Base-by-base conservation (phyloP, 2,113 vertebrate genomes). In the Mobula hypostoma region DNA sequence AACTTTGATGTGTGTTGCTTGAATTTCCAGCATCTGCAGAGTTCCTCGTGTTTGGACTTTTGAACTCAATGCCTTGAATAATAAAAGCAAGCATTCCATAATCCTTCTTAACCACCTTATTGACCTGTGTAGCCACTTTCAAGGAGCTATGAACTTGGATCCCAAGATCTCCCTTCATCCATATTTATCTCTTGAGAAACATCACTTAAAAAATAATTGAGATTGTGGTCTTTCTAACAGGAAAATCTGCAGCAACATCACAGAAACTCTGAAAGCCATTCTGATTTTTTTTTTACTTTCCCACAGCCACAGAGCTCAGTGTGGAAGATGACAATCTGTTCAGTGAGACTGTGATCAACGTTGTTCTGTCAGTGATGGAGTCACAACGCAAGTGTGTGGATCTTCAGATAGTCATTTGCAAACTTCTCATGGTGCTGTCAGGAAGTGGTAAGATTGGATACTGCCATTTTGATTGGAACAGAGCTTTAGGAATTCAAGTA, bases 391-490 rank as follows among this genome's bases (percentile, higher is more conserved):
- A 94, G 6, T 94, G 95, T 0, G 74, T 95, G 58, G 95, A 94
- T 40, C 94, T 97, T 2, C 24, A 96, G 1, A 58, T 56, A 1
- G 1, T 58, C 32, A 61, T 94, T 85, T 97, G 96, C 94, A 95
- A 95, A 0, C 24, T 97, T 24, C 21, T 97, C 94, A 94, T 96
- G 95, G 95, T 97, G 82, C 61, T 96, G 94, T 95, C 96, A 29
- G 94, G 95, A 82, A 96, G 95, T 36, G 96, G 97, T 97, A 94
- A 5, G 96, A 74, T 66, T 66, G 85, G 15, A 63, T n/a, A 19
- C 61, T 19, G 85, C 27, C 83, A 29, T 15, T 9, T 85, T 8
- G 82, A 29, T 29, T 61, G 27, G 27, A n/a, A 24, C 27, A 63
- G 27, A 7, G 58, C 9, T 63, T 4, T 17, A 17, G n/a, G 11